Conservation (phyloP, 2,797 vertebrate species). For the Loriculus beryllinus region DNA sequence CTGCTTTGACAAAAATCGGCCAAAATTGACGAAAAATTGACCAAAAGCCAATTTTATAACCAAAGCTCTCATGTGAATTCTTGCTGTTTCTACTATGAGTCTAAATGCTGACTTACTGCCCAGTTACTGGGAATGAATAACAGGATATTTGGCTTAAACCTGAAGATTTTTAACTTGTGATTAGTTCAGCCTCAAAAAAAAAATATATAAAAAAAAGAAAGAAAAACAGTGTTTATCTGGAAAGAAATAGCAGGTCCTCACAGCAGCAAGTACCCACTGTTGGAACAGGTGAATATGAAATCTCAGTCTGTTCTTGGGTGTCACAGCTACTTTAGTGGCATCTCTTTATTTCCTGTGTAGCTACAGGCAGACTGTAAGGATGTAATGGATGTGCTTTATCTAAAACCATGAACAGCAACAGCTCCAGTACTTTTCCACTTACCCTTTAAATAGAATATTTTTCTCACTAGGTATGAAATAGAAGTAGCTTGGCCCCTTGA, state of each 20-base stretch:
- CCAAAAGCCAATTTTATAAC: not conserved
- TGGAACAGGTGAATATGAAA: not conserved
- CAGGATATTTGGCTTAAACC: constrained; percentile 25
- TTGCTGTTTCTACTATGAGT: not conserved
- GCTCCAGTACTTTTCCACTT: not conserved
- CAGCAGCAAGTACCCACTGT: not conserved
- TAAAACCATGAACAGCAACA: not conserved
- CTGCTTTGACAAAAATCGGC: not conserved
- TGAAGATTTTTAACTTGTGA: not conserved
- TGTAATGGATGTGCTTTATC: not conserved
- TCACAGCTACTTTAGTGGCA: fast-evolving
- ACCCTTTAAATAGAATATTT: not conserved
- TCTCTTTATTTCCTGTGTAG: not conserved
- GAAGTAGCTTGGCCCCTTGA: not conserved
- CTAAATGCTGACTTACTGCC: constrained; percentile 4
- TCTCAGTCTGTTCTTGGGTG: too few species aligned
- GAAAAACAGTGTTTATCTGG: not conserved
- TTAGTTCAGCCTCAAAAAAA: not conserved
- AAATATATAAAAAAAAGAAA: not conserved
- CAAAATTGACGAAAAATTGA: not conserved
- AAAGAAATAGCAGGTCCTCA: not conserved
- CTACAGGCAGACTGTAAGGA: not conserved
- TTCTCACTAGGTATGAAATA: not conserved
- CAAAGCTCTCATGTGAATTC: not conserved
- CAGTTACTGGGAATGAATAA: not conserved